phyloP scores from a whole-genome alignment of 2,113 vertebrate genomes.

The Salvelinus alpinus region DNA sequence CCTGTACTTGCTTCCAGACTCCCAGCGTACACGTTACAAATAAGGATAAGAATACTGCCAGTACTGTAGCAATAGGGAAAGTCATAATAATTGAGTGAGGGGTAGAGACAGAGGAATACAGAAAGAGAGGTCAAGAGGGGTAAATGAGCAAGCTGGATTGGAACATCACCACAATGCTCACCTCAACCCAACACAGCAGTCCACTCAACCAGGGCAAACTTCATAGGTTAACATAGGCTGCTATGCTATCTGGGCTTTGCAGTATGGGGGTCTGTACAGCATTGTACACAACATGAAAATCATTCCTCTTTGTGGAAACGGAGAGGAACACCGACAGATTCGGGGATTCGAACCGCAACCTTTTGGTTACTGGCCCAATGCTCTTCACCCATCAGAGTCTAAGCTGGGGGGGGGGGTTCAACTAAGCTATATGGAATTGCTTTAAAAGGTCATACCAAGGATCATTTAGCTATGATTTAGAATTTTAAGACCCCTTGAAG shows the following conservation, averaged over 20 bases:
- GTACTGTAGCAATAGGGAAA: neutral
- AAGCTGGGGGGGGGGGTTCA: too few species aligned
- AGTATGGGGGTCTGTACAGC: constrained; percentile 12
- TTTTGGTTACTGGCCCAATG: too few species aligned
- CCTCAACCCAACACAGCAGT: neutral
- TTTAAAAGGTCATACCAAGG: too few species aligned
- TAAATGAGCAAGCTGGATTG: constrained; percentile 13
- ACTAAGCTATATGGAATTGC: too few species aligned
- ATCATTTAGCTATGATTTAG: too few species aligned
- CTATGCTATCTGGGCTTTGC: neutral
- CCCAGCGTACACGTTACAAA: too few species aligned
- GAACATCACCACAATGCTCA: constrained; percentile 11
- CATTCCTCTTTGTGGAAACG: constrained; percentile 42
- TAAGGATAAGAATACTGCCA: neutral
- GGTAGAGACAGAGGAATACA: constrained; percentile 8
- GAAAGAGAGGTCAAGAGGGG: neutral
- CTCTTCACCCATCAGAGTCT: too few species aligned
- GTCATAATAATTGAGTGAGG: neutral
- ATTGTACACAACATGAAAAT: constrained; percentile 52
- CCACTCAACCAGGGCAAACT: constrained; percentile 11
- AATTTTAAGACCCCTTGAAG: too few species aligned
- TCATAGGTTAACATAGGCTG: neutral
- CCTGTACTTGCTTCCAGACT: too few species aligned
- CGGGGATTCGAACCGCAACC: too few species aligned
- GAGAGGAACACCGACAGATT: too few species aligned